A percentile compares a stretch with the other conserved stretches of the same genome.
Evolutionary conservation across 2,113 vertebrate genomes (phyloP).

Genomic region (Cichladusa arquata): DNA sequence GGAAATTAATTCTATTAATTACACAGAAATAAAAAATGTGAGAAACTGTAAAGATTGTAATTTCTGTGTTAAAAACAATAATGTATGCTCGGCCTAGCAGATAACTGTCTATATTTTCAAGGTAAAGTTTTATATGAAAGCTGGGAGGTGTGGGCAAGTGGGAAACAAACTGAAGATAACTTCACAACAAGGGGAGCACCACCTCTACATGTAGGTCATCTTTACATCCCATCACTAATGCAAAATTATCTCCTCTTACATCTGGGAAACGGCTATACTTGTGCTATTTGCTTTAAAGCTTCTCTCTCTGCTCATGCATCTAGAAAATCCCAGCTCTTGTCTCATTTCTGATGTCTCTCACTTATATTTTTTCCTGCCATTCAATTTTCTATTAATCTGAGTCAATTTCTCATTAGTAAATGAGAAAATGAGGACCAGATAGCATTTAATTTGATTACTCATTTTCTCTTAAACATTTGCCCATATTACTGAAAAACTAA

Average conservation of each 20-base stretch:
- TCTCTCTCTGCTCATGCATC: not conserved
- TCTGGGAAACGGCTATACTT: not conserved
- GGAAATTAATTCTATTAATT: not conserved
- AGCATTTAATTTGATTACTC: not conserved
- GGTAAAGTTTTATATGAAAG: not conserved
- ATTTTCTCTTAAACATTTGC: slow-evolving; percentile 7
- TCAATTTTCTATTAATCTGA: slow-evolving; percentile 37
- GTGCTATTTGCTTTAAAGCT: not conserved
- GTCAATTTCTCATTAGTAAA: not conserved
- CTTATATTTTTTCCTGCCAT: not conserved
- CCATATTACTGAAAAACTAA: not conserved
- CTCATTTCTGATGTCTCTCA: not conserved
- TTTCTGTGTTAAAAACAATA: not conserved
- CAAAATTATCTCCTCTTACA: not conserved
- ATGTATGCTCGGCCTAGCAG: not conserved
- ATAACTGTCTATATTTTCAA: not conserved
- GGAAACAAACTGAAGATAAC: not conserved
- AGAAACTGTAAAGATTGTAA: not conserved
- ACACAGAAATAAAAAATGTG: not conserved
- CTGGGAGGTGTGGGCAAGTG: not conserved
- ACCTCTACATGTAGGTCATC: not conserved
- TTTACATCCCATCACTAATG: not conserved
- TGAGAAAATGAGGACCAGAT: slow-evolving; percentile 9
- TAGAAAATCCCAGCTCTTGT: not conserved
- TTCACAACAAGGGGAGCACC: not conserved